phyloP scores from a whole-genome alignment of 92 coral and sea anemone species.

The Phenganax stokvisi region DNA sequence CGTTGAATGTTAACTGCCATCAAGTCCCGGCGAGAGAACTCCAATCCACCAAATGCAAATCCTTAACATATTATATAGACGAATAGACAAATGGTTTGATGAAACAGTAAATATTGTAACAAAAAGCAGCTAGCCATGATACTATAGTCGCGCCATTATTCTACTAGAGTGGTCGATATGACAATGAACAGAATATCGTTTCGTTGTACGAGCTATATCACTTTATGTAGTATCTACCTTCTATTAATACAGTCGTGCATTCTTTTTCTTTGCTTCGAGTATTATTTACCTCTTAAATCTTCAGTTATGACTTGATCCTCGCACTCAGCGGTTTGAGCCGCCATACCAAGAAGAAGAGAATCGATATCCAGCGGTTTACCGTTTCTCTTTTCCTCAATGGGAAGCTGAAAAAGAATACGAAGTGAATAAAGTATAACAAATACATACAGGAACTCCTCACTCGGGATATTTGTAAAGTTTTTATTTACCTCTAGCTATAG shows the following conservation, averaged over 20 bases:
- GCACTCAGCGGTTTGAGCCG: constrained; percentile 25
- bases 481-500: not conserved
- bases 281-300: constrained; percentile 26
- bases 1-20: constrained; percentile 36
- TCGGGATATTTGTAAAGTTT: not conserved
- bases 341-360: constrained; percentile 29
- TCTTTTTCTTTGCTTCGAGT: not conserved
- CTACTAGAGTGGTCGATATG: not conserved
- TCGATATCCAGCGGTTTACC: constrained; percentile 26
- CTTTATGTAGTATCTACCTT: not conserved
- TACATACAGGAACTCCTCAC: not conserved
- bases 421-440: not conserved
- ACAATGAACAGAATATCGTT: too few relatives aligned
- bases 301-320: constrained; percentile 31
- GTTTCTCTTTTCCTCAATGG: constrained; percentile 11
- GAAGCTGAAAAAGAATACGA: not conserved
- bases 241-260: not conserved
- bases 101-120: not conserved
- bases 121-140: not conserved
- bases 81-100: not conserved
- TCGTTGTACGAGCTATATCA: not conserved
- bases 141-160: not conserved
- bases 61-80: not conserved
- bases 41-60: constrained; percentile 26
- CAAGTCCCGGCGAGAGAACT: constrained; percentile 39